Evolutionary conservation across 1,140 invertebrate species (phyloP), one percentile per base, ranked within the genome.

Genomic region (Pachyrhynchus sulphureomaculatus): DNA sequence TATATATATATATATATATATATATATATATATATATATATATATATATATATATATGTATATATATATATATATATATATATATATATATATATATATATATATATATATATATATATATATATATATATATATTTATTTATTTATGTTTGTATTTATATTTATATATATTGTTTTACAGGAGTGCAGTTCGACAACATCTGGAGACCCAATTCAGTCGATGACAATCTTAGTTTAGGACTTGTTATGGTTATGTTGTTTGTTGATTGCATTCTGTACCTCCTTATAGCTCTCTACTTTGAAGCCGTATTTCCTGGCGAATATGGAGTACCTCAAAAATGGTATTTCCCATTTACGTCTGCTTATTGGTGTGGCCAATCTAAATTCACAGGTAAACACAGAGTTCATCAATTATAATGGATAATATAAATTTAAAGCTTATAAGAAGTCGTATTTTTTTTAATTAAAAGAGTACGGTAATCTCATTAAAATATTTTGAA

Each of bases 111-210:
- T n/a, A n/a, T n/a, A n/a, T n/a, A n/a, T n/a, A n/a, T n/a, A n/a
- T n/a, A n/a, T n/a, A n/a, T n/a, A n/a, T n/a, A n/a, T n/a, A n/a
- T n/a, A n/a, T n/a, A n/a, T n/a, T n/a, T n/a, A n/a, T n/a, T n/a
- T n/a, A n/a, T n/a, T n/a, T n/a, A n/a, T n/a, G n/a, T n/a, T n/a
- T n/a, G n/a, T n/a, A n/a, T n/a, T n/a, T n/a, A n/a, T n/a, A n/a
- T n/a, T n/a, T n/a, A n/a, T n/a, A n/a, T n/a, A n/a, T 18, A 2
- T 6, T 20, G 10, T n/a, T 29, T 62, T 71, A 53, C 62, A 82
- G 90, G 90, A 29, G 73, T 89, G 13, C 88, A 92, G 70, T 95
- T 91, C 90, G 67, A 75, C 23, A 89, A 90, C 62, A 77, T 94
- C 4, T 86, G 82, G 53, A 76, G 73, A 0, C 82, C 86, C 0